phyloP scores from a whole-genome alignment of 1,140 invertebrate species.

The Dinoponera quadriceps region DNA sequence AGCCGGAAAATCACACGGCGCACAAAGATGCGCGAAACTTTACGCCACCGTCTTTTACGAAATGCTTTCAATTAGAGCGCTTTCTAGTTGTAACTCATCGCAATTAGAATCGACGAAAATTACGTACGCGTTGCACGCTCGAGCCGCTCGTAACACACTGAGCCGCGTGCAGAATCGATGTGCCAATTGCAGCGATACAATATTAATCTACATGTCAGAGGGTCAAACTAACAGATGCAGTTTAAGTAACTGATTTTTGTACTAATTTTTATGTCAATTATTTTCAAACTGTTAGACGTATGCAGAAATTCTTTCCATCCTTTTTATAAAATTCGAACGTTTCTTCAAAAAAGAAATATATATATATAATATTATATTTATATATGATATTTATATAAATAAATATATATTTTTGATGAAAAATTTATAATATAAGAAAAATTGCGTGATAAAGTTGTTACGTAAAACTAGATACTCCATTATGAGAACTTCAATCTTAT shows the following conservation, averaged over 20 bases:
- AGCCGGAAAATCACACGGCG: conserved; percentile 71
- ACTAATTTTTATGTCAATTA: neutral
- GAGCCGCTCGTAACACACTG: conserved; percentile 68
- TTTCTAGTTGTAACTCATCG: conserved; percentile 83
- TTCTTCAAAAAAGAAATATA: too few relatives aligned
- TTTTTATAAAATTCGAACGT: too few relatives aligned
- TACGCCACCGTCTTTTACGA: conserved; percentile 78
- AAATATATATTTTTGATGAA: neutral
- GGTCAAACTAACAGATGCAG: neutral
- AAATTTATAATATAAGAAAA: neutral
- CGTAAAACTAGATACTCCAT: neutral
- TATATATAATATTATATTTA: too few relatives aligned
- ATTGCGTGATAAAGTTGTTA: conserved; percentile 27
- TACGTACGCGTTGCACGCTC: conserved; percentile 70
- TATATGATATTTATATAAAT: too few relatives aligned
- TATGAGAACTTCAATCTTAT: neutral
- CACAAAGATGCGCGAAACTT: conserved; percentile 71
- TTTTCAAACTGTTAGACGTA: neutral
- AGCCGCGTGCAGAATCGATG: conserved; percentile 66
- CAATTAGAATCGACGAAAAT: conserved; percentile 82
- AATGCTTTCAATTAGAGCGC: conserved; percentile 83
- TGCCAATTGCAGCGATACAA: conserved; percentile 56
- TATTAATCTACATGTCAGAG: conserved; percentile 15
- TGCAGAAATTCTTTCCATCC: neutral
- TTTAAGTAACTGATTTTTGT: conserved; percentile 24